Evolutionary conservation across 2,113 vertebrate species (phyloP), one percentile per base, ranked within the genome.

Genomic region (Nerophis lumbriciformis): DNA sequence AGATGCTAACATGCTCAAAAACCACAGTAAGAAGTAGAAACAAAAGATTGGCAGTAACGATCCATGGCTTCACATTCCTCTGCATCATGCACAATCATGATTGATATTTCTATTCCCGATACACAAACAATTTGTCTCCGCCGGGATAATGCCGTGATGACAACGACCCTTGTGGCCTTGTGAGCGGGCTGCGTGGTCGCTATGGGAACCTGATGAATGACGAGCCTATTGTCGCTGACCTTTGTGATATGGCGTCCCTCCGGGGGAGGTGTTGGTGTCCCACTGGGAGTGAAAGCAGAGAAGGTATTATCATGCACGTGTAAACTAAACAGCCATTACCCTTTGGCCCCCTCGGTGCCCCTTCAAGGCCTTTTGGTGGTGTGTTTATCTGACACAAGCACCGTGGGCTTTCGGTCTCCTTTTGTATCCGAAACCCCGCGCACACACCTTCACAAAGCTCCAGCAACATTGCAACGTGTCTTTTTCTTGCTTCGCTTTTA

Each of bases 51-150:
- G 28, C 28, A 28, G 55, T 1, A 21, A 44, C 13, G 5, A 12
- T 14, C 9, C 21, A 44, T 59, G n/a, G 54, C 50, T 35, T 8
- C 58, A 65, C 71, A 68, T 69, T 66, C 79, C 69, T 38, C 62
- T 47, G 10, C 49, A 19, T 15, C 8, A 44, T 16, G 59, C 75
- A 75, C 75, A 75, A 86, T 80, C 77, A 81, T 70, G 81, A 80
- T 78, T 79, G 77, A 83, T 85, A 82, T 80, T 79, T 82, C 28
- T 65, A 48, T 73, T 71, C 78, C 54, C 36, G 21, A 36, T 72
- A 3, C 59, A 48, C 66, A 81, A 85, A 83, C 78, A 87, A 85
- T 86, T 85, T 86, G 81, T 80, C 81, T 73, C 61, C 64, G 58
- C 72, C 75, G 19, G 60, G 61, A 71, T 71, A 72, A 66, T n/a